These are phyloP conservation scores for Xenentodon cancila DNA, from an alignment of 2,797 vertebrate genomes.

Conservation along the genomic window DNA sequence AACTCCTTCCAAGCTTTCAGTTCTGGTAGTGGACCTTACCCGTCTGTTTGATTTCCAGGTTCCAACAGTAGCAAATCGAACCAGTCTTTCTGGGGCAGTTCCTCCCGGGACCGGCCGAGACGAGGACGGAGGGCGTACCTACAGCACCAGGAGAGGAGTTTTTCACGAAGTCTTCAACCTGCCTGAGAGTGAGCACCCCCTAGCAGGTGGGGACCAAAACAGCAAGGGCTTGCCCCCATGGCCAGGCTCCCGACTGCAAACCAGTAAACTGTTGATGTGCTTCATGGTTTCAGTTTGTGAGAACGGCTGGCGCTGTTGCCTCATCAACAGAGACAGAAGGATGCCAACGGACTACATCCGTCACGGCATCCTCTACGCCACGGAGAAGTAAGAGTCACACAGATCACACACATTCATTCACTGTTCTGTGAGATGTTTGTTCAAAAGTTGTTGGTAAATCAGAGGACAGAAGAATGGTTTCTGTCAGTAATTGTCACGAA, in stretches of 20 bases:
- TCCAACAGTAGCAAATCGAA: slow-evolving; percentile 74
- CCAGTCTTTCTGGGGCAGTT: slow-evolving; percentile 71
- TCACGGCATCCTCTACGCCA: slow-evolving; percentile 94
- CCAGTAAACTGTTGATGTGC: neutral
- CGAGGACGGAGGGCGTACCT: slow-evolving; percentile 87
- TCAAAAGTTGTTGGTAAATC: too few species aligned
- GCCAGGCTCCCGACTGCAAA: too few species aligned
- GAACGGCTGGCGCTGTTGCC: slow-evolving; percentile 95
- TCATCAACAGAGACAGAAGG: slow-evolving; percentile 96
- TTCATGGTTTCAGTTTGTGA: slow-evolving; percentile 85
- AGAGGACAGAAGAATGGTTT: too few species aligned
- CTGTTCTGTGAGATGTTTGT: neutral
- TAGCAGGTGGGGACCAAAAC: too few species aligned
- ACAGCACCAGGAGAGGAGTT: slow-evolving; percentile 90
- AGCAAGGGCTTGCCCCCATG: neutral
- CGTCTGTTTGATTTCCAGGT: slow-evolving; percentile 71
- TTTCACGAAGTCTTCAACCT: slow-evolving; percentile 96
- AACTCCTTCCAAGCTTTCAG: too few species aligned
- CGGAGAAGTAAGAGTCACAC: slow-evolving; percentile 89
- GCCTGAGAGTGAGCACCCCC: slow-evolving; percentile 90
- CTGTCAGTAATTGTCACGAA: too few species aligned
- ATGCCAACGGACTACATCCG: slow-evolving; percentile 97
- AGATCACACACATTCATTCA: neutral
- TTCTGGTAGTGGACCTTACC: too few species aligned
- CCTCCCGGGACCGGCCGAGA: slow-evolving; percentile 83